Evolutionary conservation across 2,888 invertebrate genomes (phyloP).

Genomic region (Campaea margaritaria): DNA sequence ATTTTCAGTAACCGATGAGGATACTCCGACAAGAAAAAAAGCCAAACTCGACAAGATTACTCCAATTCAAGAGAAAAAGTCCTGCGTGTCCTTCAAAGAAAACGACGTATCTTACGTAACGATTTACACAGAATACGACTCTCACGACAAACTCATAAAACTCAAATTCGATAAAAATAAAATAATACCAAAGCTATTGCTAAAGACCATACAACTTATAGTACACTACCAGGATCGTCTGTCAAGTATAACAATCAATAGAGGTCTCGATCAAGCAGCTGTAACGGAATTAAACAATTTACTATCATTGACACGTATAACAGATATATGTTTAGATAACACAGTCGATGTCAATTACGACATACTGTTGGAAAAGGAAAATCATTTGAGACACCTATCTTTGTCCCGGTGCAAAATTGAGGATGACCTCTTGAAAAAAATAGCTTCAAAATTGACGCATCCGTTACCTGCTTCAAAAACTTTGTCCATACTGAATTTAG

Average conservation of each 20-base stretch:
- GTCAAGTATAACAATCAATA: constrained; percentile 51
- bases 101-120: too few species aligned
- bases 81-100: too few species aligned
- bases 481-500: constrained; percentile 15
- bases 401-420: constrained; percentile 19
- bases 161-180: constrained; percentile 56
- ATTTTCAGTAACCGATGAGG: too few species aligned
- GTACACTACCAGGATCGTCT: constrained; percentile 52
- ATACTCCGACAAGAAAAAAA: too few species aligned
- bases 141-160: constrained; percentile 51
- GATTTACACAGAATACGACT: too few species aligned
- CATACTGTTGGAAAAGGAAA: constrained; percentile 1
- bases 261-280: constrained; percentile 43
- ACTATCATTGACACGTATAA: background rate
- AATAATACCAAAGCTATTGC: constrained; percentile 53
- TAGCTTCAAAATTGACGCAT: constrained; percentile 6
- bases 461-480: constrained; percentile 8
- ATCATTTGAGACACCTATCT: constrained; percentile 5
- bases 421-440: constrained; percentile 3
- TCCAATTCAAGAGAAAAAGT: too few species aligned
- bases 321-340: constrained; percentile 22
- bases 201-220: constrained; percentile 56
- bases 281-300: constrained; percentile 12
- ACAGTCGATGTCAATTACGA: constrained; percentile 12
- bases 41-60: too few species aligned